Conservation (phyloP, 1,140 invertebrate species). For the Alviniconcha marisindica region DNA sequence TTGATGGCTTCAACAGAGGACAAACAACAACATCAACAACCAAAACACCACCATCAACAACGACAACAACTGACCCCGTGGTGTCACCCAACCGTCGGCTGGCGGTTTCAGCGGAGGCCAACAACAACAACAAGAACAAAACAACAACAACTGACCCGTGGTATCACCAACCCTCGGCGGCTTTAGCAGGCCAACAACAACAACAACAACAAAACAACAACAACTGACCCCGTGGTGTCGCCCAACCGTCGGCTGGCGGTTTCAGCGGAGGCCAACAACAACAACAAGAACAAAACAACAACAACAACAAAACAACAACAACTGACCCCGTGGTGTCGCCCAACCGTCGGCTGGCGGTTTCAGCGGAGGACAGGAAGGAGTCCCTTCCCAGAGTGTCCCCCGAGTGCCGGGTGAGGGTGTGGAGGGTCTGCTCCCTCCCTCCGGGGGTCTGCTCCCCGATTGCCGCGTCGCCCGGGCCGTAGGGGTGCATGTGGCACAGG, state of each 20-base stretch:
- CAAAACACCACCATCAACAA: too few relatives aligned
- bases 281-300: neutral
- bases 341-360: slow-evolving; percentile 1
- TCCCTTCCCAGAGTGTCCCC: slow-evolving; percentile 37
- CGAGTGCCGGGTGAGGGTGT: slow-evolving; percentile 25
- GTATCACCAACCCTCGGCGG: neutral
- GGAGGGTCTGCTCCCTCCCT: neutral
- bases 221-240: too few relatives aligned
- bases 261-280: too few relatives aligned
- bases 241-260: too few relatives aligned
- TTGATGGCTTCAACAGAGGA: too few relatives aligned
- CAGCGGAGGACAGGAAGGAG: slow-evolving; percentile 36
- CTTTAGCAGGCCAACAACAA: too few relatives aligned
- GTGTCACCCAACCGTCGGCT: slow-evolving; percentile 8
- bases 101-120: neutral
- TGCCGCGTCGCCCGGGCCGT: neutral
- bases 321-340: slow-evolving; percentile 27
- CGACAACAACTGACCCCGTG: slow-evolving; percentile 34
- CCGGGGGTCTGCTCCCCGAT: neutral
- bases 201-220: neutral
- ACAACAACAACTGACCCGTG: neutral
- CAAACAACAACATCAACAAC: neutral
- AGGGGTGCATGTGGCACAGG: slow-evolving; percentile 77
- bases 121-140: too few relatives aligned
- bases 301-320: too few relatives aligned